phyloP scores from a whole-genome alignment of 2,797 vertebrate genomes.

The Octomys mimax region DNA sequence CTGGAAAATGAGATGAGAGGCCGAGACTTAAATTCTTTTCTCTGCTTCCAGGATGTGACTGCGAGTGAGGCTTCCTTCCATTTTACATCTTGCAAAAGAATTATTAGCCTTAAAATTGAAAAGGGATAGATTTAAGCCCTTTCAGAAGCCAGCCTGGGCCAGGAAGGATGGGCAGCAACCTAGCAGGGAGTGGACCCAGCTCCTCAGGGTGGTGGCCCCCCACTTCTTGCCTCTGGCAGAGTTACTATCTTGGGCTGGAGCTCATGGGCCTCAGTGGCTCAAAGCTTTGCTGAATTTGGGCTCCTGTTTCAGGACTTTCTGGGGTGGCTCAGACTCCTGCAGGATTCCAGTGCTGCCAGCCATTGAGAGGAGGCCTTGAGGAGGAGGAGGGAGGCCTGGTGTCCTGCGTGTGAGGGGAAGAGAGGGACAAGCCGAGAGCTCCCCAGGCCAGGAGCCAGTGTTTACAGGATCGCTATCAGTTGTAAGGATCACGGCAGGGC shows the following conservation, averaged over 20 bases:
- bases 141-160: not conserved
- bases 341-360: not conserved
- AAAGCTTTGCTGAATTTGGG: not conserved
- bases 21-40: slow-evolving; percentile 37
- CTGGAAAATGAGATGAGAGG: slow-evolving; percentile 65
- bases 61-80: not conserved
- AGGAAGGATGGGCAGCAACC: not conserved
- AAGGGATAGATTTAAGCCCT: not conserved
- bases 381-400: slow-evolving; percentile 52
- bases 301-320: not conserved
- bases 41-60: slow-evolving; percentile 46
- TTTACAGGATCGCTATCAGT: slow-evolving; percentile 89
- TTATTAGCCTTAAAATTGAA: slow-evolving; percentile 54
- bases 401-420: not conserved
- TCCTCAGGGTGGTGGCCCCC: not conserved
- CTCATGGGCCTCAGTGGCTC: rapidly evolving
- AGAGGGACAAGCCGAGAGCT: slow-evolving; percentile 81
- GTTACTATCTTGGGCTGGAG: rapidly evolving
- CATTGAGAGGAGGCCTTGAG: not conserved
- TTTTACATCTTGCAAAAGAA: slow-evolving; percentile 51
- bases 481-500: slow-evolving; percentile 86
- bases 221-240: not conserved
- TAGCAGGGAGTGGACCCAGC: not conserved
- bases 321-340: slow-evolving; percentile 41
- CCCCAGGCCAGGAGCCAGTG: slow-evolving; percentile 80